A percentile compares a stretch with the other conserved stretches of the same genome.
phyloP scores from a whole-genome alignment of 37 sponge, comb jelly and placozoan genomes.

The Bolinopsis microptera region DNA sequence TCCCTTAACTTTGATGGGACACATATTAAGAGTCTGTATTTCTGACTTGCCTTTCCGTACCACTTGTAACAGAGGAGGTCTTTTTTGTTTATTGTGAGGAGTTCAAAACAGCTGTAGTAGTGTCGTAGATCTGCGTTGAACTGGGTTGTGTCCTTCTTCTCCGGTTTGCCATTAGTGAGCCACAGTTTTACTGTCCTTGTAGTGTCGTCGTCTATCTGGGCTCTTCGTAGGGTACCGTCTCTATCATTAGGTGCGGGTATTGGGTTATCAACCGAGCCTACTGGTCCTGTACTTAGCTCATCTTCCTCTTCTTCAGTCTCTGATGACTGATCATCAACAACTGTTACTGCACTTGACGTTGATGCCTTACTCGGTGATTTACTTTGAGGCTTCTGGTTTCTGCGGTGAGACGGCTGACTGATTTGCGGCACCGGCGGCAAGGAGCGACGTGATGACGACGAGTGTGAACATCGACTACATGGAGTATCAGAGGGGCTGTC shows the following conservation, averaged over 20 bases:
- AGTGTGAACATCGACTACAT: neutral
- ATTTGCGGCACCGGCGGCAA: neutral
- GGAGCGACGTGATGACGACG: neutral
- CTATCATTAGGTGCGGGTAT: neutral
- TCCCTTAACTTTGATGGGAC: neutral
- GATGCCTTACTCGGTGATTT: neutral
- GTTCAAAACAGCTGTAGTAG: too few species aligned
- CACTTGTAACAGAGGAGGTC: neutral
- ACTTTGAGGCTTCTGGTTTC: neutral
- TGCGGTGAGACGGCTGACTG: neutral
- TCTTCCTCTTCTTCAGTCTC: too few species aligned
- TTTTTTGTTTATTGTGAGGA: neutral
- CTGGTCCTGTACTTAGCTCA: neutral
- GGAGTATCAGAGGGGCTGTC: neutral
- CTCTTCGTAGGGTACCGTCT: neutral
- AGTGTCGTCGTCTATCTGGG: neutral
- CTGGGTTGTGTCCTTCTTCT: too few species aligned
- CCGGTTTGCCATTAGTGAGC: too few species aligned
- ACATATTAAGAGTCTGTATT: neutral
- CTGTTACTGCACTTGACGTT: neutral
- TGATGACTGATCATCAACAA: neutral
- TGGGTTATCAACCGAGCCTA: neutral
- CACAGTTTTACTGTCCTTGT: too few species aligned
- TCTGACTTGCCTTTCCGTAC: neutral
- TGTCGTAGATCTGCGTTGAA: too few species aligned